Base-by-base conservation (phyloP, 2,797 vertebrate species). In the Rhinoraja longicauda region DNA sequence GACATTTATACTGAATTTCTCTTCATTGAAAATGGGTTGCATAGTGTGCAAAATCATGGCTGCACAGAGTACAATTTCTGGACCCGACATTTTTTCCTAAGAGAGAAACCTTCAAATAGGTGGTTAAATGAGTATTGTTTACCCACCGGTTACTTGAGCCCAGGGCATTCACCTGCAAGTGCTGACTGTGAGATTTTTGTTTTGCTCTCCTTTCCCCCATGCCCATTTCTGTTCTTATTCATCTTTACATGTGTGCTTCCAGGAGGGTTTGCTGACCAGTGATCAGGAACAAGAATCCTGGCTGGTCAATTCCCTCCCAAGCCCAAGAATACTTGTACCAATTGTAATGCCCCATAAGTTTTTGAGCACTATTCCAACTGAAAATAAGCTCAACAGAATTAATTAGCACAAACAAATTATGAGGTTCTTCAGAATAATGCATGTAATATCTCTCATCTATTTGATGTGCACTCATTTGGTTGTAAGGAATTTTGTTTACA, bases 201-300 rank as follows among this genome's bases (percentile, higher is more conserved):
- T 84, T 84, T 13, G 2, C 10, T 29, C 45, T 8, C 53, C 79
- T 8, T 57, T 82, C 24, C 57, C 79, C 13, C 77, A 79, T 39
- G 36, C 36, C 77, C 77, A 57, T 82, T 59, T 24, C 81, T 84
- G 24, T 57, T 57, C 45, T 59, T 26, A 9, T 10, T 59, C 29
- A 29, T 59, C 1, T n/a, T 9, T 26, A 29, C 45, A 84, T 84
- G 81, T 84, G 81, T 84, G 19, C 45, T 1, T 84, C 9, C 24
- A 59, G 26, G 53, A 84, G 53, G 26, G 53, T 15, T 59, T n/a
- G 53, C 81, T 59, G 53, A 29, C 6, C 81, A 59, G 0, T 84
- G 81, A 59, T 84, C 53, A 84, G 26, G 81, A 84, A 59, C 53
- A 59, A 84, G 81, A 59, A 84, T 59, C 81, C 53, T 84, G 53